Evolutionary conservation across 2,888 invertebrate genomes (phyloP).

Genomic region (Masnerella sp.): DNA sequence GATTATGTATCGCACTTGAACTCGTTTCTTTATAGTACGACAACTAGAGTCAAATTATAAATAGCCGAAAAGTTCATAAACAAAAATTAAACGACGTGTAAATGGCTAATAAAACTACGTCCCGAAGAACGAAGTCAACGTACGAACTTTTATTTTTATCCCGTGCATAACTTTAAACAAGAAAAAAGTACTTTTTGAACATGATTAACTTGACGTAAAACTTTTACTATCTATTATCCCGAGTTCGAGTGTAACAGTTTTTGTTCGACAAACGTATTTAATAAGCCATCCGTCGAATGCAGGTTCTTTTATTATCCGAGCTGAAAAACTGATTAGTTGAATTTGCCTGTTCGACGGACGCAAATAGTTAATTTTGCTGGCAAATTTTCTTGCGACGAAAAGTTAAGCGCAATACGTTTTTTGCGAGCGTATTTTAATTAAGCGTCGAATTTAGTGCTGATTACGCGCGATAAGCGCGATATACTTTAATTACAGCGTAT

Average conservation of each 20-base stretch:
- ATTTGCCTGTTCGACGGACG: not conserved
- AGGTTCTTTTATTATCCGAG: conserved; percentile 2
- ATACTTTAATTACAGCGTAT: conserved; percentile 37
- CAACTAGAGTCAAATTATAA: not conserved
- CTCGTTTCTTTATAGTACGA: not conserved
- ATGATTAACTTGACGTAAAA: conserved; percentile 3
- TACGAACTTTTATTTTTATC: not conserved
- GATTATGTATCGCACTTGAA: not conserved
- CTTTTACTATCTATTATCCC: conserved; percentile 5
- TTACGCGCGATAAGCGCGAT: conserved; percentile 28
- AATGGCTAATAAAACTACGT: no score
- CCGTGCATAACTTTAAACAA: not conserved
- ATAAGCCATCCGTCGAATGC: not conserved
- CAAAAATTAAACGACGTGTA: no score
- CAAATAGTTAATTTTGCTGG: conserved; percentile 14
- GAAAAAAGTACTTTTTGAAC: not conserved
- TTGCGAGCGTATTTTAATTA: conserved; percentile 24
- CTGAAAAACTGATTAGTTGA: conserved; percentile 7
- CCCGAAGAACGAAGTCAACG: not conserved
- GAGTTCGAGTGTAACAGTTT: not conserved
- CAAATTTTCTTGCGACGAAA: conserved; percentile 16
- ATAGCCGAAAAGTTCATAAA: no score
- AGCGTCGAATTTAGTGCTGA: conserved; percentile 17
- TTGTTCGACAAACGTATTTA: conserved; percentile 4
- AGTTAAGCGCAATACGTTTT: conserved; percentile 13